Percentiles rank a stretch among this genome's conserved stretches.
phyloP scores from a whole-genome alignment of 1,140 invertebrate genomes.

The Anastrepha obliqua region DNA sequence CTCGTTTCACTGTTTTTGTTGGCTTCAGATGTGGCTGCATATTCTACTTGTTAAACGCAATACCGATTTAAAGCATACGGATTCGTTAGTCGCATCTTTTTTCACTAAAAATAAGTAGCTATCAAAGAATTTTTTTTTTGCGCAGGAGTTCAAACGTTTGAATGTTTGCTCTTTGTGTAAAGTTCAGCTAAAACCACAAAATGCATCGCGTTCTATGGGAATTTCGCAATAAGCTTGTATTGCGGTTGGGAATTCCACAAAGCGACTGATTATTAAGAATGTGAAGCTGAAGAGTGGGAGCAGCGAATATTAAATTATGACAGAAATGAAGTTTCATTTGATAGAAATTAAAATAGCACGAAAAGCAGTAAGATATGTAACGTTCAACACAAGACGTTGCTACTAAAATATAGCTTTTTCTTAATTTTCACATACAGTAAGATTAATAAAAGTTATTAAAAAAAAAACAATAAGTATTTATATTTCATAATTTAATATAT shows the following conservation, averaged over 20 bases:
- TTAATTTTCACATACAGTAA: no score
- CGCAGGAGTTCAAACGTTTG: constrained; percentile 5
- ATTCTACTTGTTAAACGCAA: background rate
- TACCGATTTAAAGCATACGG: background rate
- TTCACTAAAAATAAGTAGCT: background rate
- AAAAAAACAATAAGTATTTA: no score
- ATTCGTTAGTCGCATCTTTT: constrained; percentile 4
- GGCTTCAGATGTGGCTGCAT: background rate
- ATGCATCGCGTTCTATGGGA: background rate
- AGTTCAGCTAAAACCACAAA: constrained; percentile 14
- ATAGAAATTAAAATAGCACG: no score
- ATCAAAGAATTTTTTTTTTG: background rate
- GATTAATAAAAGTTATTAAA: no score
- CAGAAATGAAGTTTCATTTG: no score
- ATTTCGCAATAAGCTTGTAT: constrained; percentile 29
- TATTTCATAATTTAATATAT: no score
- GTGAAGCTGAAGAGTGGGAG: no score
- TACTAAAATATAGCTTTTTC: no score
- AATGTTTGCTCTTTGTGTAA: constrained; percentile 17
- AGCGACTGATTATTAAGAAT: background rate
- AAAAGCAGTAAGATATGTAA: no score
- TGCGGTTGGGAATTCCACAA: constrained; percentile 35
- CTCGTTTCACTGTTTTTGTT: background rate
- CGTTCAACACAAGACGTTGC: no score
- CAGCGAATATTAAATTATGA: background rate